Percentiles rank a stretch among this genome's conserved stretches.
These are phyloP conservation scores for Cerceris rybyensis DNA, from an alignment of 2,888 invertebrate species.

Conservation along the genomic window DNA sequence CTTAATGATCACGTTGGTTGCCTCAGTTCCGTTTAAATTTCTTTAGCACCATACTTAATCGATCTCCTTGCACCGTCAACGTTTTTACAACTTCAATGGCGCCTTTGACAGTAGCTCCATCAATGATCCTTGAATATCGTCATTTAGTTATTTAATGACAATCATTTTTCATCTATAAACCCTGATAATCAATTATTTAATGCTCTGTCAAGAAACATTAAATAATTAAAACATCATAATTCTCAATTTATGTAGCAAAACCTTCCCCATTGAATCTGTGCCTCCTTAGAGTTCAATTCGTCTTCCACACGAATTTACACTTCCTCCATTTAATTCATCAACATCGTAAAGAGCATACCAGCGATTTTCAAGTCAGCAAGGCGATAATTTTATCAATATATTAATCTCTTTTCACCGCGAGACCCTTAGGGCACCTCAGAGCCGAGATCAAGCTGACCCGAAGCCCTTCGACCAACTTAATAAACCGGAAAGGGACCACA, in stretches of 20 bases:
- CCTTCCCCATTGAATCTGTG: too few relatives aligned
- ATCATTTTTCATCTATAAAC: too few relatives aligned
- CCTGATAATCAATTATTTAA: neutral
- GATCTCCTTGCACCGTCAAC: slow-evolving; percentile 32
- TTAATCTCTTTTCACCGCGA: slow-evolving; percentile 48
- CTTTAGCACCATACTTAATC: slow-evolving; percentile 33
- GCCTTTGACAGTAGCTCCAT: slow-evolving; percentile 2
- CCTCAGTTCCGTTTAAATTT: slow-evolving; percentile 29
- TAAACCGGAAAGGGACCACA: slow-evolving; percentile 56
- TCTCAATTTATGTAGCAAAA: neutral
- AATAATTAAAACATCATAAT: neutral
- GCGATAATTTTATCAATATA: slow-evolving; percentile 44
- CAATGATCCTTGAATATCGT: slow-evolving; percentile 9
- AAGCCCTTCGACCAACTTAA: slow-evolving; percentile 39
- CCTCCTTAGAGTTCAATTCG: too few relatives aligned
- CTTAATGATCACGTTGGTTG: slow-evolving; percentile 32
- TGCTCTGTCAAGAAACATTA: neutral
- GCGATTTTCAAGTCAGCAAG: neutral
- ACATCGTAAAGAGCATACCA: neutral
- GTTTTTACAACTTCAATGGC: slow-evolving; percentile 21
- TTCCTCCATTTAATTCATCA: neutral
- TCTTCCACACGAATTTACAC: too few relatives aligned
- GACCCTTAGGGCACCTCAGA: slow-evolving; percentile 21
- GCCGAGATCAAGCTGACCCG: slow-evolving; percentile 30
- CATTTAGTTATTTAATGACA: neutral